Conservation (phyloP, 2,797 vertebrate genomes). For the Mallotus villosus region DNA sequence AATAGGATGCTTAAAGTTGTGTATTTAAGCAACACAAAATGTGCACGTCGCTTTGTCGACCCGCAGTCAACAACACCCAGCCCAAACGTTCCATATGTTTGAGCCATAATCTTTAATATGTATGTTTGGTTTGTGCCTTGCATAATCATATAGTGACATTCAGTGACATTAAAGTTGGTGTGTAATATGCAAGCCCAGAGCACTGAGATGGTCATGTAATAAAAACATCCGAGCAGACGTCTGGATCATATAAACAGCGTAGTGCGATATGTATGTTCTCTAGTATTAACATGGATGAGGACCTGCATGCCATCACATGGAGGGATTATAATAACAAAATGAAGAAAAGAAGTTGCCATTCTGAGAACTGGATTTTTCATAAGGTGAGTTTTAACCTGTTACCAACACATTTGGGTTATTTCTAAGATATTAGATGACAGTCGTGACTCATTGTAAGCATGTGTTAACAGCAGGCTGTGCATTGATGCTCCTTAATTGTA, state of each 20-base stretch:
- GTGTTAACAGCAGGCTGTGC: no score
- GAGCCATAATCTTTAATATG: neutral
- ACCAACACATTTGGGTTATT: no score
- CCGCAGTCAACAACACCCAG: neutral
- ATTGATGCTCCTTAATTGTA: no score
- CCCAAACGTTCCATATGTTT: neutral
- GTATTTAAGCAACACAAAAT: no score
- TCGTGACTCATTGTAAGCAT: no score
- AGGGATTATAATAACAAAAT: no score
- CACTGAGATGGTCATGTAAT: slow-evolving; percentile 11
- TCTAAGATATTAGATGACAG: no score
- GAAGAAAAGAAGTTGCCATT: neutral
- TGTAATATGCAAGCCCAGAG: neutral
- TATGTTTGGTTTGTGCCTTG: slow-evolving; percentile 18
- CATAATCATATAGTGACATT: neutral
- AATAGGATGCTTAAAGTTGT: no score
- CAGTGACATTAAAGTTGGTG: slow-evolving; percentile 19
- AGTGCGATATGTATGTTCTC: no score
- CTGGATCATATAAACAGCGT: neutral
- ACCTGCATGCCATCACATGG: no score
- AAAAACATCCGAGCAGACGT: slow-evolving; percentile 27
- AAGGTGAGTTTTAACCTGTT: no score
- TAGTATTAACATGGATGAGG: no score
- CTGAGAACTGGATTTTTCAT: slow-evolving; percentile 6
- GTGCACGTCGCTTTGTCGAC: neutral